Percentiles rank a stretch among this genome's conserved stretches.
Evolutionary conservation across 2,113 vertebrate genomes (phyloP).

Genomic region (Cinclus cinclus): DNA sequence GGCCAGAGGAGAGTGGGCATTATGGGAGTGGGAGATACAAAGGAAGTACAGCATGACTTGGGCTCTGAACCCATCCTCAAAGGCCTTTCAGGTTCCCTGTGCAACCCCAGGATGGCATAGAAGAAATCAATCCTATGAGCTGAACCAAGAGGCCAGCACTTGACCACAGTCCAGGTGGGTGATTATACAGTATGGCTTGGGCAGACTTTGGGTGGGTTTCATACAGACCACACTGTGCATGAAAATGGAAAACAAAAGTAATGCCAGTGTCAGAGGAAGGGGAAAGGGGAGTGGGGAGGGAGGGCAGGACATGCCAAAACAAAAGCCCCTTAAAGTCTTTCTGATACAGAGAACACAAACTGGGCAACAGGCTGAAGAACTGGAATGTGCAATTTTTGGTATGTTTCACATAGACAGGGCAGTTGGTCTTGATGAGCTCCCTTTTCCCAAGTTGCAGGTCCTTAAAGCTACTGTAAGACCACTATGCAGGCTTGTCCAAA

Average conservation of each 20-base stretch:
- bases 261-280: background rate
- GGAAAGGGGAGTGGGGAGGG: fast-evolving
- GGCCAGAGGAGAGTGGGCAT: background rate
- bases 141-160: too few species aligned
- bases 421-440: background rate
- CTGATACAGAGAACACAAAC: background rate
- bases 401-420: background rate
- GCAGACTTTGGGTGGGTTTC: background rate
- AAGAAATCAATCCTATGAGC: background rate
- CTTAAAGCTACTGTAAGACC: background rate
- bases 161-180: background rate
- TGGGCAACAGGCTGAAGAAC: background rate
- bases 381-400: background rate
- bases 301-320: fast-evolving
- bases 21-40: background rate
- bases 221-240: too few species aligned
- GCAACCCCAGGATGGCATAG: background rate
- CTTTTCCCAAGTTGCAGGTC: background rate
- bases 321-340: background rate
- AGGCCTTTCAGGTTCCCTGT: too few species aligned
- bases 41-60: background rate
- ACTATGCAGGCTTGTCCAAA: background rate
- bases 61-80: background rate
- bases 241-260: background rate
- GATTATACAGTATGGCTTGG: too few species aligned